A percentile compares a stretch with the other conserved stretches of the same genome.
Evolutionary conservation across 2,797 vertebrate species (phyloP).

Genomic region (Balearica regulorum): DNA sequence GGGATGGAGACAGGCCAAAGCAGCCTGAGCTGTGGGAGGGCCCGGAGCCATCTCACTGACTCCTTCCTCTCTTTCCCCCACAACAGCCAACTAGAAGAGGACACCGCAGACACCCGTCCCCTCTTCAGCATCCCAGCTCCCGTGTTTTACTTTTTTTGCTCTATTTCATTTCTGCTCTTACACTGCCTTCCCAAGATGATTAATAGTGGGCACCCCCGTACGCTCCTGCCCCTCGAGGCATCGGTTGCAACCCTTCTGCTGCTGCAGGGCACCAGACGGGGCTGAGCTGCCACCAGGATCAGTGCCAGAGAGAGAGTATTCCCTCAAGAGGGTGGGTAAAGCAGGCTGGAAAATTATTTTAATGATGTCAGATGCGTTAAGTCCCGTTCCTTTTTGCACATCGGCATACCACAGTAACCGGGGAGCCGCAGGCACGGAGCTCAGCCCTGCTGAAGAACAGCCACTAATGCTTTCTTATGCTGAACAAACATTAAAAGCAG

Average conservation of each 20-base stretch:
- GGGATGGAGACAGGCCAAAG: background rate
- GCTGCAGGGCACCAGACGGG: background rate
- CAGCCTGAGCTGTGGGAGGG: background rate
- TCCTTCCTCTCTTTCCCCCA: background rate
- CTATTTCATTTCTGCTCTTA: background rate
- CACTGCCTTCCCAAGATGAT: background rate
- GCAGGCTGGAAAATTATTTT: background rate
- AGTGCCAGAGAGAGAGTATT: background rate
- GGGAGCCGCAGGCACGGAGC: background rate
- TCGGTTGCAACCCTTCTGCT: background rate
- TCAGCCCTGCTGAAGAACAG: background rate
- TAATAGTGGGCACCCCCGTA: background rate
- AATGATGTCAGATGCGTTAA: accelerated
- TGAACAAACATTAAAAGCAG: background rate
- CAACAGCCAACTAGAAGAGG: background rate
- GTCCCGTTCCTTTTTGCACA: background rate
- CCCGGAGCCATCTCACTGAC: background rate
- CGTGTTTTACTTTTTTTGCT: background rate
- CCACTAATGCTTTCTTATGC: background rate
- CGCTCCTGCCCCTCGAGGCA: background rate
- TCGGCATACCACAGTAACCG: background rate
- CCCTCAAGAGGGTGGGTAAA: background rate
- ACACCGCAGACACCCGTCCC: background rate
- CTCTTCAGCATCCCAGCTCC: background rate
- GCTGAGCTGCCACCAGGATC: background rate